Evolutionary conservation across 2,113 vertebrate genomes (phyloP), one percentile per base, ranked within the genome.

Genomic region (Hippocampus zosterae): DNA sequence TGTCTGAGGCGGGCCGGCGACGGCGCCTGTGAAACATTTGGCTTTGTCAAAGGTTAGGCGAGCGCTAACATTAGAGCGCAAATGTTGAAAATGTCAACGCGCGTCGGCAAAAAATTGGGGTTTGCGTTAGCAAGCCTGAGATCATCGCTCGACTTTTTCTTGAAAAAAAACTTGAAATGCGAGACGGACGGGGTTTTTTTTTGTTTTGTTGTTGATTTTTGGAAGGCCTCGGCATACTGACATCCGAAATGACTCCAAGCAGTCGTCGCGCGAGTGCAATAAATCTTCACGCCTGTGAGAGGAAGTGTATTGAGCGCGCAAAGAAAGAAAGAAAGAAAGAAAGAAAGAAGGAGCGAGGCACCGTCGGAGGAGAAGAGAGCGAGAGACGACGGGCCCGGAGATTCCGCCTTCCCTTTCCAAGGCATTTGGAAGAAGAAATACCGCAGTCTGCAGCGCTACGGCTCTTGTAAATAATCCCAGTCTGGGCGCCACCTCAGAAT

Each of bases 401-500:
- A 84, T 81, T 83, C 73, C 76, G 73, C 85, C 78, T 87, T 88
- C 84, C 84, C 83, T 82, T 37, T 86, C 69, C 75, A 67, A 82
- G 82, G 84, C 81, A 90, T 90, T 90, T 82, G 73, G 84, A 85
- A 90, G 77, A 82, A 88, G 82, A 89, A 90, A 91, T 89, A 89
- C 91, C 91, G 89, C 91, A 90, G 91, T 82, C 87, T 85, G 76
- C 79, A 87, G 84, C 74, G 81, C 88, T 87, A 77, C 82, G 88
- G 87, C 84, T 81, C 90, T 90, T 90, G 88, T 91, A 92, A 92
- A 92, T 93, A 92, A 91, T 88, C 87, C 21, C 76, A 84, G 85
- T 86, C 84, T 87, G 90, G 91, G 89, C 90, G 91, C 91, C 92
- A 90, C 91, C 89, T 92, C 89, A 90, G 83, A 92, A 87, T 90